Conservation (phyloP, 2,888 invertebrate genomes). For the Drosophila kuntzei region DNA sequence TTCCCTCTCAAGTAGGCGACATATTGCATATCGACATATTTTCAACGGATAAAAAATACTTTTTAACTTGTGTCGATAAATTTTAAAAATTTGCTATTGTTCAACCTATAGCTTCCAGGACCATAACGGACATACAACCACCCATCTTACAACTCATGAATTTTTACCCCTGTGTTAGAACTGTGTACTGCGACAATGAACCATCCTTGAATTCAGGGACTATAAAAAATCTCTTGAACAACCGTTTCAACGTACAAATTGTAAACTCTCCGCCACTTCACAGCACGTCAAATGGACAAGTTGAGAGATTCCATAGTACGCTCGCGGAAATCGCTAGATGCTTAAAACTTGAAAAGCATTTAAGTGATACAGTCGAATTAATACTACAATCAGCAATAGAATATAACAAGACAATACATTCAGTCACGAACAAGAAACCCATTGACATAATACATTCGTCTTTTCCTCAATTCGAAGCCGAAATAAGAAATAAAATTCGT, state of each 20-base stretch:
- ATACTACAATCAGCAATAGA: neutral
- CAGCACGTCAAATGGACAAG: constrained; percentile 2
- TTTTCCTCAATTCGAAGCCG: neutral
- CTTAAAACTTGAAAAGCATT: neutral
- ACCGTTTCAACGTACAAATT: neutral
- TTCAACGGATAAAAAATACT: constrained; percentile 15
- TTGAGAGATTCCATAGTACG: neutral
- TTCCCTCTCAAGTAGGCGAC: neutral
- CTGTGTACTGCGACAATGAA: constrained; percentile 1
- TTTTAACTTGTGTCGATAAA: constrained; percentile 20
- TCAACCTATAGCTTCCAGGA: constrained; percentile 3
- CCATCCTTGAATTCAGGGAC: neutral
- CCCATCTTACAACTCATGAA: neutral
- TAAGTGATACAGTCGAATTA: neutral
- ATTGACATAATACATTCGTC: neutral
- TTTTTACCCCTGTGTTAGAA: neutral
- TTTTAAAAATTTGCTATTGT: constrained; percentile 19
- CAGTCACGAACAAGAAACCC: neutral
- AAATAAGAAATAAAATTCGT: neutral
- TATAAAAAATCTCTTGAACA: no score
- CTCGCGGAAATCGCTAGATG: neutral
- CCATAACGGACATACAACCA: neutral
- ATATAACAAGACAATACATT: constrained; percentile 2
- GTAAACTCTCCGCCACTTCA: neutral
- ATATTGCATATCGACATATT: constrained; percentile 20